A percentile compares a stretch with the other conserved stretches of the same genome.
Evolutionary conservation across 2,113 vertebrate species (phyloP).

Genomic region (Heterochromis multidens): DNA sequence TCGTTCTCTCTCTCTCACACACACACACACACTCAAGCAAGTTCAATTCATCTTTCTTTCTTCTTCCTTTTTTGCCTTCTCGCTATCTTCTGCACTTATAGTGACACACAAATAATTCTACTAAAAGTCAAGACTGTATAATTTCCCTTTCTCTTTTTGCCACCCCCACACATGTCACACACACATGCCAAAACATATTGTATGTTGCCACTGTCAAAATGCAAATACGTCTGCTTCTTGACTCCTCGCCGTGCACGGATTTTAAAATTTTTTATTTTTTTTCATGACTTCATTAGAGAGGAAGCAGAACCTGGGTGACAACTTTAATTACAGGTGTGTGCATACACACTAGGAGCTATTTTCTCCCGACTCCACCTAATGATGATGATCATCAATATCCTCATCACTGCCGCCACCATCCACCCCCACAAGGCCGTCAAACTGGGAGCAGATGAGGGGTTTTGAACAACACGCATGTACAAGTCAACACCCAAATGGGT

Average conservation of each 20-base stretch:
- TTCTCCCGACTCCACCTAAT: conserved; percentile 53
- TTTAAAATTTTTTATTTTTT: not conserved
- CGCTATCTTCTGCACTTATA: not conserved
- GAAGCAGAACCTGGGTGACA: conserved; percentile 47
- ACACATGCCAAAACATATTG: conserved; percentile 49
- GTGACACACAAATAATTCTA: not conserved
- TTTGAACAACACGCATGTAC: conserved; percentile 14
- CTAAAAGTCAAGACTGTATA: conserved; percentile 1
- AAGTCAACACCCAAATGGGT: conserved; percentile 27
- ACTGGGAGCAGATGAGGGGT: conserved; percentile 27
- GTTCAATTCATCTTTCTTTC: not conserved
- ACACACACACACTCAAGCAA: not conserved
- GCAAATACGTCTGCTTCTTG: conserved; percentile 36
- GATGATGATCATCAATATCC: conserved; percentile 47
- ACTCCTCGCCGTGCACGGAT: not conserved
- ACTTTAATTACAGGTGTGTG: conserved; percentile 63
- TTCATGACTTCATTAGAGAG: conserved; percentile 51
- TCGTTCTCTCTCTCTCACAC: not conserved
- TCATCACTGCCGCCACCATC: conserved; percentile 21
- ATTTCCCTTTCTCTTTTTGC: not conserved
- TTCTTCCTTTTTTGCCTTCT: not conserved
- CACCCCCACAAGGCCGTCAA: conserved; percentile 23
- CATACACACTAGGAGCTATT: conserved; percentile 55
- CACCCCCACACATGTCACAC: conserved; percentile 7
- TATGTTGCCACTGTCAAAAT: conserved; percentile 44